Evolutionary conservation across 2,888 invertebrate genomes (phyloP), one percentile per base, ranked within the genome.

Genomic region (Chydorus sphaericus): DNA sequence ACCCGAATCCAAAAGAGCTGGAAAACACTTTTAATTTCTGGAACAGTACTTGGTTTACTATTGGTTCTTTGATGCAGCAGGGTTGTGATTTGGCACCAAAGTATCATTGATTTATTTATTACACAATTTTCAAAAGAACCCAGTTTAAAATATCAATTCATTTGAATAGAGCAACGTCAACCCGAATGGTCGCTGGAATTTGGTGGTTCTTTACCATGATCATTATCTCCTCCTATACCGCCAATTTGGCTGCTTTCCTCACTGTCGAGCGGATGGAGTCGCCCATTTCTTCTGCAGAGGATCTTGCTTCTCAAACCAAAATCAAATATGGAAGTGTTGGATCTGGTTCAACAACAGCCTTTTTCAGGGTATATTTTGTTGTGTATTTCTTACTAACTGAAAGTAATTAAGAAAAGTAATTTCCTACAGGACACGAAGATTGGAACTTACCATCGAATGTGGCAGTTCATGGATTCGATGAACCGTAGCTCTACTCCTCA

Each of bases 161-260:
- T 61, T 57, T 59, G 66, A 67, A 38, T 69, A 85, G 88, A 72
- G 88, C 90, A 39, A 83, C 87, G 14, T 88, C 88, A 0, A 90
- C 90, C 0, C 76, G 91, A 60, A 84, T 89, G 80, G 83, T 90
- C 10, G 88, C 86, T 2, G 90, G 90, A 36, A 89, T 90, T 20
- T 70, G 69, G 91, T 92, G 91, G 91, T 92, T 92, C 71, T 92
- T 92, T 71, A 90, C 89, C 0, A 73, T 92, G 50, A 92, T 93
- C 65, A 91, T 94, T 87, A 91, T 93, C 62, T 91, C 92, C 0
- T 92, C 92, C 7, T 94, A 94, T 71, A 94, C 94, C 20, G 94
- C 93, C 55, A 94, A 94, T 72, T 73, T 94, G 64, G 93, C 93
- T 49, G 93, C 93, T 8, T 93, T 93, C 68, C 74, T 94, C 4